Conservation (phyloP, 2,113 vertebrate species). For the Atlantisia rogersi region DNA sequence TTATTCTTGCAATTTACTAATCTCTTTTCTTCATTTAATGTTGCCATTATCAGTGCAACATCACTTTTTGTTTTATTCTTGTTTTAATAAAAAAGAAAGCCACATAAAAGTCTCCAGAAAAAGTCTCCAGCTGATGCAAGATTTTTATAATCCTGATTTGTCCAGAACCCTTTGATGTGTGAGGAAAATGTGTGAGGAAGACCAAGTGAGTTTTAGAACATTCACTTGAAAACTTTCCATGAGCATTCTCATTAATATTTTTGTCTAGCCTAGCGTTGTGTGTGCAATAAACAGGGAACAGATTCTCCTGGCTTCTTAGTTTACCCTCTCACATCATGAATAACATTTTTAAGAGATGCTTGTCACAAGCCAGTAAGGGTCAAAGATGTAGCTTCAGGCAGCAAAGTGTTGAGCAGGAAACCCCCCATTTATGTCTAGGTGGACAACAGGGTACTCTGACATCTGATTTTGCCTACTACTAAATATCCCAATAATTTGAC, state of each 20-base stretch:
- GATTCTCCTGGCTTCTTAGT: neutral
- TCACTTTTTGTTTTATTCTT: neutral
- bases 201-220: neutral
- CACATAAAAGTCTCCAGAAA: neutral
- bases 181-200: neutral
- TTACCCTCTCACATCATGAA: neutral
- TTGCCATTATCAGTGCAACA: neutral
- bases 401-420: neutral
- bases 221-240: neutral
- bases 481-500: neutral
- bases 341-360: neutral
- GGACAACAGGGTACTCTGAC: neutral
- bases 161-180: neutral
- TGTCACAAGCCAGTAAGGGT: neutral
- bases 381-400: neutral
- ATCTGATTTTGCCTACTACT: neutral
- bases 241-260: neutral
- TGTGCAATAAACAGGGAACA: neutral
- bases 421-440: accelerated
- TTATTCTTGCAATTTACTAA: neutral
- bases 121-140: neutral
- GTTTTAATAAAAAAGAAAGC: neutral
- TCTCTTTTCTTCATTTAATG: neutral
- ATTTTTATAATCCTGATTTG: neutral
- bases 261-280: neutral